Percentiles rank a stretch among this genome's conserved stretches.
phyloP scores from a whole-genome alignment of 2,888 invertebrate genomes.

The Macrosiphum euphorbiae region DNA sequence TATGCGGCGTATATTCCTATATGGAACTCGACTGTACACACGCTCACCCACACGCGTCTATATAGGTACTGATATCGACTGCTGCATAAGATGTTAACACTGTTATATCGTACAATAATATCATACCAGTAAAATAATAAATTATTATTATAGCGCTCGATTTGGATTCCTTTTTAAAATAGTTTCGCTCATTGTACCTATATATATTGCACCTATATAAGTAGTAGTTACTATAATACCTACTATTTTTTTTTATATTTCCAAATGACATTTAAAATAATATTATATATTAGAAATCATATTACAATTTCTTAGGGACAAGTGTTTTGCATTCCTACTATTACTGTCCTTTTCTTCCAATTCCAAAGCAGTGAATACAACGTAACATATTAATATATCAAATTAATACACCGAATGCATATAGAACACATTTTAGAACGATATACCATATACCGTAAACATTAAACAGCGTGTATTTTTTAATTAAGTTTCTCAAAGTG shows the following conservation, averaged over 20 bases:
- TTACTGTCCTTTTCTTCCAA: background rate
- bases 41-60: background rate
- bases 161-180: background rate
- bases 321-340: background rate
- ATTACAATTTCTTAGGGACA: background rate
- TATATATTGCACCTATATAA: background rate
- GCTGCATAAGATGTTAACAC: background rate
- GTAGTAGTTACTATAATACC: background rate
- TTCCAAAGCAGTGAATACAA: background rate
- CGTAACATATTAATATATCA: background rate
- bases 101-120: background rate
- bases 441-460: background rate
- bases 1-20: too few species aligned
- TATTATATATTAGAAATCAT: background rate
- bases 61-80: background rate
- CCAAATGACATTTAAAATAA: background rate
- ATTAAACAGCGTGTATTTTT: background rate
- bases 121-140: background rate
- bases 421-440: background rate
- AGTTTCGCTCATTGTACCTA: background rate
- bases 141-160: background rate
- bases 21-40: background rate
- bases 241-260: background rate
- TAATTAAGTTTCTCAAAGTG: constrained; percentile 5
- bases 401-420: background rate